Conservation (phyloP, 2,113 vertebrate species). For the Oxygymnocypris stewartii region DNA sequence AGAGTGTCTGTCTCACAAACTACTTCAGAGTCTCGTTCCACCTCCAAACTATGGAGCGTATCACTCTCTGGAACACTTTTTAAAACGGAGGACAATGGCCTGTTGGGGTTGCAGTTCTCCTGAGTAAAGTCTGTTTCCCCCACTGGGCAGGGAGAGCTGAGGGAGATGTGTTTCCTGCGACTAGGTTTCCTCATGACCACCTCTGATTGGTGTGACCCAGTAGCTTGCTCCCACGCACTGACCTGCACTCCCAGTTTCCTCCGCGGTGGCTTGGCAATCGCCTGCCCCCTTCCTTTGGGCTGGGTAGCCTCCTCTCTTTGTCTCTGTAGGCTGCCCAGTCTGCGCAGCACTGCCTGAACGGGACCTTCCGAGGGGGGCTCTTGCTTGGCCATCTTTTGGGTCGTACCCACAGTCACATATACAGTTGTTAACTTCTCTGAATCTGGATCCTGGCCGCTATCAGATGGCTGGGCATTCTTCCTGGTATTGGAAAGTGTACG, state of each 20-base stretch:
- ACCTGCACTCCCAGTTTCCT: slow-evolving; percentile 75
- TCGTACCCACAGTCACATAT: slow-evolving; percentile 85
- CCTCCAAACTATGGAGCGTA: slow-evolving; percentile 29
- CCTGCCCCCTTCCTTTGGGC: slow-evolving; percentile 66
- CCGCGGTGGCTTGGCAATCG: slow-evolving; percentile 81
- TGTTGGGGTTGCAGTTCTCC: slow-evolving; percentile 62
- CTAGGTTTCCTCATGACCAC: slow-evolving; percentile 64
- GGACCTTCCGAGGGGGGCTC: slow-evolving; percentile 73
- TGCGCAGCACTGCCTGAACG: slow-evolving; percentile 81
- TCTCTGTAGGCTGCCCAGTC: slow-evolving; percentile 85
- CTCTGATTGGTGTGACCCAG: slow-evolving; percentile 52
- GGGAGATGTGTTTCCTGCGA: slow-evolving; percentile 62
- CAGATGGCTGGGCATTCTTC: slow-evolving; percentile 72
- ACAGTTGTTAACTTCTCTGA: slow-evolving; percentile 78
- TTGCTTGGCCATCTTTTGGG: slow-evolving; percentile 61
- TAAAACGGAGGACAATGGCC: slow-evolving; percentile 71
- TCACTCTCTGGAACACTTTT: slow-evolving; percentile 67
- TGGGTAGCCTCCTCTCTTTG: slow-evolving; percentile 68
- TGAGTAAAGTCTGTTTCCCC: slow-evolving; percentile 38
- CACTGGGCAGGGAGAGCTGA: slow-evolving; percentile 49
- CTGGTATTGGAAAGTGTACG: slow-evolving; percentile 70
- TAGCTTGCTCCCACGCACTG: slow-evolving; percentile 66
- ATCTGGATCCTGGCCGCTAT: slow-evolving; percentile 57
- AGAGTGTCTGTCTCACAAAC: slow-evolving; percentile 65
- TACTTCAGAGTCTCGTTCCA: slow-evolving; percentile 55